These are phyloP conservation scores for Drosophila ogumai DNA, from an alignment of 1,140 invertebrate genomes.

Conservation along the genomic window DNA sequence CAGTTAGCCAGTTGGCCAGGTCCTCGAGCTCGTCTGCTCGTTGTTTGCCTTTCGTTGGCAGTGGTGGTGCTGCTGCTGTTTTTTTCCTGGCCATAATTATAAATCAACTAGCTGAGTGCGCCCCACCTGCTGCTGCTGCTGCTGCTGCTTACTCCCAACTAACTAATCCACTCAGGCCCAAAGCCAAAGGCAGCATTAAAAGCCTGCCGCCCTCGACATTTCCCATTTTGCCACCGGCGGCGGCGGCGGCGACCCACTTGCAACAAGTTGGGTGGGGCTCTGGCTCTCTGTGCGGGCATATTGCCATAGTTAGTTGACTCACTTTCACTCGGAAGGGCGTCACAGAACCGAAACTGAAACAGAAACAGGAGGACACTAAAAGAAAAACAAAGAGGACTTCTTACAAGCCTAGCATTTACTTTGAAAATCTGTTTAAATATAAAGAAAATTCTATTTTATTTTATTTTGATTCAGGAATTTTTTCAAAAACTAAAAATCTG, in stretches of 20 bases:
- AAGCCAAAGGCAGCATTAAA: conserved; percentile 66
- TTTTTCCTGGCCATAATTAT: conserved; percentile 66
- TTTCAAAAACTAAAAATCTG: background rate
- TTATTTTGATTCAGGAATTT: no score
- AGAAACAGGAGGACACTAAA: conserved; percentile 17
- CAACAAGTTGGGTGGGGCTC: conserved; percentile 62
- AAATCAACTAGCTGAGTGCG: conserved; percentile 71
- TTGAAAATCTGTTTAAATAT: background rate
- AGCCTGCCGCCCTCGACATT: conserved; percentile 32
- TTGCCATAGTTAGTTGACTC: conserved; percentile 57
- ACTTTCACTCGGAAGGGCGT: conserved; percentile 55
- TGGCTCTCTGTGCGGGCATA: conserved; percentile 13
- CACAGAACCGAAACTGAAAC: conserved; percentile 26
- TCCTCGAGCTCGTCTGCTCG: conserved; percentile 15
- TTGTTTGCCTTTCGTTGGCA: background rate
- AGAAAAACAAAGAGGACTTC: background rate
- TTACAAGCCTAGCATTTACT: background rate
- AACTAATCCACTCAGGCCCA: conserved; percentile 74
- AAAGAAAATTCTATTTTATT: no score
- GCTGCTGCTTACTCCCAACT: conserved; percentile 31
- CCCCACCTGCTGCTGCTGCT: conserved; percentile 42
- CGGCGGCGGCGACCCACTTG: conserved; percentile 65
- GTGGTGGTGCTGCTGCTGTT: conserved; percentile 18
- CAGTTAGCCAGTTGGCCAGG: conserved; percentile 29
- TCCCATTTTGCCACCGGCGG: conserved; percentile 8